phyloP scores from a whole-genome alignment of 2,113 vertebrate species.

The Lethenteron reissneri region DNA sequence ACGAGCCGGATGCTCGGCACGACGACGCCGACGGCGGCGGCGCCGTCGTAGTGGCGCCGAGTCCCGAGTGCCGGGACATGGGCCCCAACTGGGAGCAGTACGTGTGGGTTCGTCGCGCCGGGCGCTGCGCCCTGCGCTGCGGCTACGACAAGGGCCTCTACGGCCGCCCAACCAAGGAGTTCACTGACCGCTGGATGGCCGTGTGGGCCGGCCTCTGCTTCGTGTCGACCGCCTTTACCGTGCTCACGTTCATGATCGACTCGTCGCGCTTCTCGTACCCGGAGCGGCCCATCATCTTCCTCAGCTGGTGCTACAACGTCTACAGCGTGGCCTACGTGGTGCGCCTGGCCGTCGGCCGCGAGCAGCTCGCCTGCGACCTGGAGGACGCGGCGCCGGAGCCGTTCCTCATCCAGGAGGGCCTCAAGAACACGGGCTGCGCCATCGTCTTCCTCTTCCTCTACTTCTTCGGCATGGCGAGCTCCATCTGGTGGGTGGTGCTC shows the following conservation, averaged over 20 bases:
- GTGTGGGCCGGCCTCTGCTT: conserved; percentile 93
- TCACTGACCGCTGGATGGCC: conserved; percentile 95
- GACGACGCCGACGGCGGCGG: conserved; percentile 77
- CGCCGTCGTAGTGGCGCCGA: conserved; percentile 26
- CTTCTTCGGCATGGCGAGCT: conserved; percentile 98
- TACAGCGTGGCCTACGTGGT: conserved; percentile 97
- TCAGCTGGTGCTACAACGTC: conserved; percentile 98
- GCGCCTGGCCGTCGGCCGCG: conserved; percentile 70
- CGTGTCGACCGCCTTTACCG: conserved; percentile 80
- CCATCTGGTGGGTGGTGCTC: conserved; percentile 98
- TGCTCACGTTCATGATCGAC: conserved; percentile 85
- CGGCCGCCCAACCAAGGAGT: conserved; percentile 60
- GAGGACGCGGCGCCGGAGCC: conserved; percentile 61
- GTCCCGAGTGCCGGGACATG: conserved; percentile 45
- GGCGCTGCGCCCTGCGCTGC: conserved; percentile 65
- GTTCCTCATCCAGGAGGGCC: conserved; percentile 83
- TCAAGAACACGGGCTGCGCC: conserved; percentile 97
- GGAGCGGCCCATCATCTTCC: conserved; percentile 85
- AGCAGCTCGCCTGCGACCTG: conserved; percentile 94
- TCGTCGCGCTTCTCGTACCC: conserved; percentile 92
- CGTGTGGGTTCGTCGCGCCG: conserved; percentile 75
- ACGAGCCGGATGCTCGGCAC: conserved; percentile 88
- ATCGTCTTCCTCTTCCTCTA: conserved; percentile 97
- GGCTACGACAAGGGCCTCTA: conserved; percentile 84
- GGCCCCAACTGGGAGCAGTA: conserved; percentile 59